Percentiles rank a stretch among this genome's conserved stretches.
Conservation (phyloP, 2,113 vertebrate genomes). For the Dinomys branickii region DNA sequence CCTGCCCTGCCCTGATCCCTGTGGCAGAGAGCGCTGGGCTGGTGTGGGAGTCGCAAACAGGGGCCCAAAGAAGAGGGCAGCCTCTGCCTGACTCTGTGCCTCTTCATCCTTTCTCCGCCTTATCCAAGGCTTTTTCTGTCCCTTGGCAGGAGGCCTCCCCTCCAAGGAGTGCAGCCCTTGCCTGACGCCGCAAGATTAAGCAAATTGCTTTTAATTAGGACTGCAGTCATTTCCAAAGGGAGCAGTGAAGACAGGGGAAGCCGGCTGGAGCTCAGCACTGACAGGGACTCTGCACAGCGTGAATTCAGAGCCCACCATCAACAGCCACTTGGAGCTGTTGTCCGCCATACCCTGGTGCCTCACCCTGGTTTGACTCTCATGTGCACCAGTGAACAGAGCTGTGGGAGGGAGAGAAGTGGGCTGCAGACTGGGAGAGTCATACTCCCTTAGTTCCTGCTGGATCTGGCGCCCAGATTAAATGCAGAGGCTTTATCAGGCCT, state of each 20-base stretch:
- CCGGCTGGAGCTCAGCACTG: neutral
- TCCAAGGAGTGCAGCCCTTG: slow-evolving; percentile 60
- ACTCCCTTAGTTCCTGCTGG: slow-evolving; percentile 57
- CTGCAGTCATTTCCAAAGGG: slow-evolving; percentile 74
- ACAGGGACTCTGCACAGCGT: slow-evolving; percentile 45
- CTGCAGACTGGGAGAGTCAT: neutral
- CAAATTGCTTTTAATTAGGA: slow-evolving; percentile 86
- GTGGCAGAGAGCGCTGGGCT: neutral
- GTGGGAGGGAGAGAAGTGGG: neutral
- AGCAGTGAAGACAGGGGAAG: slow-evolving; percentile 15
- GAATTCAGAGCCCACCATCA: slow-evolving; percentile 54
- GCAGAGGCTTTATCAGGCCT: slow-evolving; percentile 32
- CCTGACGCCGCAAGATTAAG: slow-evolving; percentile 78
- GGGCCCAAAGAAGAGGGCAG: neutral
- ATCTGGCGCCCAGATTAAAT: slow-evolving; percentile 73
- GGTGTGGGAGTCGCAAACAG: neutral
- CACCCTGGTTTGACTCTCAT: slow-evolving; percentile 63
- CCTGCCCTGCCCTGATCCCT: neutral
- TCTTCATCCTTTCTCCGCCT: neutral
- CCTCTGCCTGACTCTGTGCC: fast-evolving
- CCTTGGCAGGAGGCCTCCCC: slow-evolving; percentile 67
- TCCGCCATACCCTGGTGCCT: neutral
- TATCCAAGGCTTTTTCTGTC: slow-evolving; percentile 31
- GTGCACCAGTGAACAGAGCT: slow-evolving; percentile 71
- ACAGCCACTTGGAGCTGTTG: neutral